Base-by-base conservation (phyloP, 2,113 vertebrate species). In the Dunckerocampus dactyliophorus region DNA sequence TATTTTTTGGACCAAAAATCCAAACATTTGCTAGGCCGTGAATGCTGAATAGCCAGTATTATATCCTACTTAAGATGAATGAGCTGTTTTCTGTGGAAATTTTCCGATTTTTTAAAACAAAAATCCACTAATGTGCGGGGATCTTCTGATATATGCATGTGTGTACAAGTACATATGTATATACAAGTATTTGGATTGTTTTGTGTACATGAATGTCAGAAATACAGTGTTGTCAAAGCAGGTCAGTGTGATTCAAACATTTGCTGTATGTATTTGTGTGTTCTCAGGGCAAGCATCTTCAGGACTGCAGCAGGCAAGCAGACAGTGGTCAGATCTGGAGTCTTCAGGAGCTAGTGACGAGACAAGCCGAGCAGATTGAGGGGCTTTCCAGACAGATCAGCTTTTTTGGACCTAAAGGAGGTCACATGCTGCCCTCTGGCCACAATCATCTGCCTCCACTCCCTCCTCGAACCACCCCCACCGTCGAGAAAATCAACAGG, bases 261-360 rank as follows among this genome's bases (percentile, higher is more conserved):
- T 4, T 14, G 12, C 13, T 39, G 10, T 39, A 20, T 39, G 10
- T 39, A 20, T 37, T 56, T 56, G 28, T 37, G 54, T 56, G 37
- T 42, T 20, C 54, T 42, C 37, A 56, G 54, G 54, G 37, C 7
- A 56, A 56, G 37, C 54, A 56, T 42, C 54, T 56, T 42, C 54
- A 56, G 19, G 54, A 37, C n/a, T 56, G 54, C 37, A 56, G 37
- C 37, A 42, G n/a, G 34, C n/a, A 20, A 20, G 54, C 54, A 19
- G 54, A 56, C 54, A 56, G 7, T 14, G 19, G 28, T n/a, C 54
- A 56, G 37, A 20, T 56, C 12, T 56, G 34, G 34, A 21, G 54
- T 56, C 54, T 56, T 42, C 54, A 56, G 37, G 54, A 56, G 21
- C 19, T 56, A 13, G 54, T 56, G n/a, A 56, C 12, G 20, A 56